Evolutionary conservation across 64 coral and sea anemone species (phyloP).

Genomic region (Anthopleura sola): DNA sequence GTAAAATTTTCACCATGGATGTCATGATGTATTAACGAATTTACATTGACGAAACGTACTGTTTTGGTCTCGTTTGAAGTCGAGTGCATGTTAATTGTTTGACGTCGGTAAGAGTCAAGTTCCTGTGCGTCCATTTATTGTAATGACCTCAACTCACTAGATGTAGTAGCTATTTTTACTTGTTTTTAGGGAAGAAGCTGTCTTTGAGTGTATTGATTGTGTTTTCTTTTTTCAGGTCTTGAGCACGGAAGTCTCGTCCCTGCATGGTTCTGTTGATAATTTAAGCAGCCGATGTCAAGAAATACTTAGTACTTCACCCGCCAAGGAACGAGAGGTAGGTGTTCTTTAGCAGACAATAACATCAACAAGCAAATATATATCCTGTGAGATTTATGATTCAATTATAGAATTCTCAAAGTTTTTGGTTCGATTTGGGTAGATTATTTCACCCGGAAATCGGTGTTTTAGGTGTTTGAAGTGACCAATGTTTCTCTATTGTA

Average conservation of each 20-base stretch:
- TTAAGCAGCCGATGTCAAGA: conserved; percentile 72
- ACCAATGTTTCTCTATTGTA: no score
- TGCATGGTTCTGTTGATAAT: conserved; percentile 83
- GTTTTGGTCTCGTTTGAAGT: not conserved
- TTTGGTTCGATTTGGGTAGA: no score
- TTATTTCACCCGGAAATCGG: no score
- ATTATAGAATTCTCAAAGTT: no score
- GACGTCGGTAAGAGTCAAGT: not conserved
- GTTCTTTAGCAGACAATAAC: not conserved
- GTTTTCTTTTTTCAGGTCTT: conserved; percentile 28
- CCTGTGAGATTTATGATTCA: no score
- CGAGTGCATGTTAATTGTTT: not conserved
- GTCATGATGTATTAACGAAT: not conserved
- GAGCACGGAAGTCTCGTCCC: conserved; percentile 62
- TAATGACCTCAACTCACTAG: not conserved
- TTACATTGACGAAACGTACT: not conserved
- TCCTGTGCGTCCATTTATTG: not conserved
- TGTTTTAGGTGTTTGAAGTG: no score
- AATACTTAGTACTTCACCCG: conserved; percentile 26
- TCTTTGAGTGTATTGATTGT: not conserved
- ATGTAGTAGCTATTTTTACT: not conserved
- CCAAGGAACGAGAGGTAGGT: conserved; percentile 37
- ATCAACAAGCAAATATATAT: no score
- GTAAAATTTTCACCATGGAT: not conserved
- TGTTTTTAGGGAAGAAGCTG: not conserved